A percentile compares a stretch with the other conserved stretches of the same genome.
phyloP scores from a whole-genome alignment of 2,113 vertebrate species.

The Morone chrysops region DNA sequence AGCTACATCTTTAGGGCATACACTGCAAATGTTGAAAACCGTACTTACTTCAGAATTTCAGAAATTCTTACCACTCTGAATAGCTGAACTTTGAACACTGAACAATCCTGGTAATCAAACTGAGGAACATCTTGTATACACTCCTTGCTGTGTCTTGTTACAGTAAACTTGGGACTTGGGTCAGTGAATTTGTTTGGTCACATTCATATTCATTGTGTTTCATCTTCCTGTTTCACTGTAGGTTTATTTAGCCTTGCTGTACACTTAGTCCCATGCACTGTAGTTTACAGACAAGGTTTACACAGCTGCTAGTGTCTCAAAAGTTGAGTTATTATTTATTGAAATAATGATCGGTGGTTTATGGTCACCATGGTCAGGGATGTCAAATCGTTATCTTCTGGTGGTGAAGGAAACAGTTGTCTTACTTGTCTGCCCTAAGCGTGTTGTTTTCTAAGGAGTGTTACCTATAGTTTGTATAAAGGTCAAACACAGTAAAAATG shows the following conservation, averaged over 20 bases:
- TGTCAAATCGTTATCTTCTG: not conserved
- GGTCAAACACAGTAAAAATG: not conserved
- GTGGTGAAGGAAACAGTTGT: not conserved
- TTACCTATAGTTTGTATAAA: not conserved
- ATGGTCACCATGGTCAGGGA: not conserved
- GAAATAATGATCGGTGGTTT: not conserved
- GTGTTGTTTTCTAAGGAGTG: not conserved
- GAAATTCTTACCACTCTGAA: not conserved
- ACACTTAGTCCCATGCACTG: not conserved
- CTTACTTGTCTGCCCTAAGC: not conserved
- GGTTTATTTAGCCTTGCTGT: not conserved
- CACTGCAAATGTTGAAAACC: not conserved
- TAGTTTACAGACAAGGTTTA: not conserved
- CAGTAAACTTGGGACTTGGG: not conserved
- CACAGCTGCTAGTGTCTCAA: not conserved
- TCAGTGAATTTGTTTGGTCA: conserved; percentile 2
- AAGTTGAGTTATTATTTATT: not conserved
- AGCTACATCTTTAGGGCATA: not conserved
- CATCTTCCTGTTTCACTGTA: not conserved
- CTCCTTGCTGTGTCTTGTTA: not conserved
- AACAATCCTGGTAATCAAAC: not conserved
- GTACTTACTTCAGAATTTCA: not conserved
- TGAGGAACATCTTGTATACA: not conserved
- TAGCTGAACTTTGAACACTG: not conserved
- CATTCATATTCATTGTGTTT: conserved; percentile 31